Evolutionary conservation across 2,113 vertebrate species (phyloP).

Genomic region (Anas platyrhynchos): DNA sequence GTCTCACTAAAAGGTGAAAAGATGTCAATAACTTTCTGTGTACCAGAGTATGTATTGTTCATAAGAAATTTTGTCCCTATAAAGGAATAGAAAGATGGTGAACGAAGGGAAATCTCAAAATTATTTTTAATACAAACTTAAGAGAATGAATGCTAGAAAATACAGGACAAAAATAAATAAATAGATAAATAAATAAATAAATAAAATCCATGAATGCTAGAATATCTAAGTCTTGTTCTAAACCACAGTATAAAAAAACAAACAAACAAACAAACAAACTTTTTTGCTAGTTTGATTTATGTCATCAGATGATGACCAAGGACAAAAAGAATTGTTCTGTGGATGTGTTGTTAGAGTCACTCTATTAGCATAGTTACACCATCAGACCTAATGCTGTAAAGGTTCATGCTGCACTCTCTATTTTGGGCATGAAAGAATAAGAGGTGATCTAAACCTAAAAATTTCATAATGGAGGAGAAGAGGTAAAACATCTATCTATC

Average conservation of each 20-base stretch:
- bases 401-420: neutral
- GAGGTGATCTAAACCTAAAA: neutral
- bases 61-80: neutral
- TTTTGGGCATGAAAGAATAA: neutral
- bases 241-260: neutral
- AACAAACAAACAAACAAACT: too few relatives aligned
- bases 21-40: neutral
- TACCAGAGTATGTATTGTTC: neutral
- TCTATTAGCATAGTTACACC: neutral
- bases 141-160: neutral
- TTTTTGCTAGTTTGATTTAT: neutral
- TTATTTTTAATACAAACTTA: neutral
- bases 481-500: neutral
- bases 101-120: neutral
- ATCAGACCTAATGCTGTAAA: neutral
- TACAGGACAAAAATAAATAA: neutral
- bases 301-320: neutral
- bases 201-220: neutral
- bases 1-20: neutral
- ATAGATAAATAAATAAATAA: neutral
- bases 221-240: neutral
- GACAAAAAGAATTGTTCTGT: neutral
- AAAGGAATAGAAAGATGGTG: neutral
- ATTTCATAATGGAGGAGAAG: neutral
- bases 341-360: neutral